Evolutionary conservation across 2,888 invertebrate species (phyloP).

Genomic region (Eupithecia centaureata): DNA sequence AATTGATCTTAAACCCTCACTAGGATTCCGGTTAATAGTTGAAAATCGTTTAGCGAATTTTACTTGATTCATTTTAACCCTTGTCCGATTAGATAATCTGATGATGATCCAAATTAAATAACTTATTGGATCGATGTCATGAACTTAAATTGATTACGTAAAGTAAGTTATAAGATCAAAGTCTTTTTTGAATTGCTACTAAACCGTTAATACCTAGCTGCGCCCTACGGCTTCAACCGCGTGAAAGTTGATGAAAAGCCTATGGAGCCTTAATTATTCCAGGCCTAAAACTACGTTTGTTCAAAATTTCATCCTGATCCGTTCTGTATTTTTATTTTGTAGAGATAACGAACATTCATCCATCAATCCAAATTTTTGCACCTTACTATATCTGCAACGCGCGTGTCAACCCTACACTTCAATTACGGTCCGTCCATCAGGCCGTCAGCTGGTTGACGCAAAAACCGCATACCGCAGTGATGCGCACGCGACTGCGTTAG

Average conservation of each 20-base stretch:
- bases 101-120: no score
- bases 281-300: no score
- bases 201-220: neutral
- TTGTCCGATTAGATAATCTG: neutral
- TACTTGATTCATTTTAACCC: no score
- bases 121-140: no score
- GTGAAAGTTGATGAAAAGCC: no score
- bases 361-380: neutral
- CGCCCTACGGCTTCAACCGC: no score
- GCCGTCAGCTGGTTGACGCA: constrained; percentile 58
- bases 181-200: neutral
- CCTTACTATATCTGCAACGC: neutral
- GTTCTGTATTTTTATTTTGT: neutral
- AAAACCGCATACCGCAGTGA: constrained; percentile 69
- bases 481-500: constrained; percentile 52
- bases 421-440: constrained; percentile 51
- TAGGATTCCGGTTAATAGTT: neutral
- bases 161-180: neutral
- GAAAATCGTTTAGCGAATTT: neutral
- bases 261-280: no score
- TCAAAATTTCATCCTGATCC: neutral
- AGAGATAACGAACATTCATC: neutral
- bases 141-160: neutral
- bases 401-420: constrained; percentile 41
- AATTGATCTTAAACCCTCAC: neutral